Conservation (phyloP, 2,113 vertebrate genomes). For the Salminus brasiliensis region DNA sequence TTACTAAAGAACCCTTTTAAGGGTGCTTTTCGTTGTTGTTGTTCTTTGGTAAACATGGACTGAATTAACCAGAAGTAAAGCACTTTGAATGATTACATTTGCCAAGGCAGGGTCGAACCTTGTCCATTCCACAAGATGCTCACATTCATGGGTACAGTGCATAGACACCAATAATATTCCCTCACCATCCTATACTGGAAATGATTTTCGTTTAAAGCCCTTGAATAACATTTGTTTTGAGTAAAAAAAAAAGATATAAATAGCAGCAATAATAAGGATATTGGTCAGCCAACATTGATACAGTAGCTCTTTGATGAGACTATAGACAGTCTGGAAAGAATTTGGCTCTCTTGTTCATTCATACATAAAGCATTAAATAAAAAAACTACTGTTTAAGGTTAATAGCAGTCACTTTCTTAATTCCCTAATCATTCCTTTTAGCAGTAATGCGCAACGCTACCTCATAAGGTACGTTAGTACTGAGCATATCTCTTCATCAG, state of each 20-base stretch:
- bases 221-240: slow-evolving; percentile 7
- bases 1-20: too few species aligned
- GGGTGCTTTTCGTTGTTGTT: too few species aligned
- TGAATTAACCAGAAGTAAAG: background rate
- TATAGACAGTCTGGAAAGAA: slow-evolving; percentile 33
- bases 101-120: background rate
- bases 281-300: slow-evolving; percentile 18
- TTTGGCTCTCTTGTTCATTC: slow-evolving; percentile 16
- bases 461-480: slow-evolving; percentile 15
- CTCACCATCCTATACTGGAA: slow-evolving; percentile 60
- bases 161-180: slow-evolving; percentile 56
- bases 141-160: slow-evolving; percentile 51
- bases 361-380: slow-evolving; percentile 21
- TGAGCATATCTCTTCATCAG: slow-evolving; percentile 19
- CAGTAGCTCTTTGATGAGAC: slow-evolving; percentile 34
- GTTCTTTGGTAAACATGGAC: too few species aligned
- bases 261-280: slow-evolving; percentile 58
- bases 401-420: slow-evolving; percentile 46
- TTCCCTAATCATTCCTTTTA: slow-evolving; percentile 66
- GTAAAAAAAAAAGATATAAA: slow-evolving; percentile 47
- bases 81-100: background rate
- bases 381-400: slow-evolving; percentile 20
- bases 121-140: slow-evolving; percentile 29
- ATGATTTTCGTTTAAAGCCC: slow-evolving; percentile 9
- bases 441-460: slow-evolving; percentile 45